phyloP scores from a whole-genome alignment of 1,140 invertebrate species.

The Samia ricini region DNA sequence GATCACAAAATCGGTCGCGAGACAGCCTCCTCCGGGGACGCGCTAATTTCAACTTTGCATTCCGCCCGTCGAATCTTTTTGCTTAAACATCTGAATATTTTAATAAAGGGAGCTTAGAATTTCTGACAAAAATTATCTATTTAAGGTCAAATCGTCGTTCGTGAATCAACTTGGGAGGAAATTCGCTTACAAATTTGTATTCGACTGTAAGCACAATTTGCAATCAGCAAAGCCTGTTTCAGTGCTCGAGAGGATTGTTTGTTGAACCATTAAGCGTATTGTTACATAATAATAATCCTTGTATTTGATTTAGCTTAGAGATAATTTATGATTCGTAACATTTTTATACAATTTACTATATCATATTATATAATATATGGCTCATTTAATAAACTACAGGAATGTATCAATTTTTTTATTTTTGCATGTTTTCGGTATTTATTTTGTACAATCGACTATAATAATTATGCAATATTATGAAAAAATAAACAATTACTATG shows the following conservation, averaged over 20 bases:
- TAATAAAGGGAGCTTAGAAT: slow-evolving; percentile 27
- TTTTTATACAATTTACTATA: background rate
- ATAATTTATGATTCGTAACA: slow-evolving; percentile 2
- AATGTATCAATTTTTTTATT: too few species aligned
- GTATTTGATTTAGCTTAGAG: slow-evolving; percentile 11
- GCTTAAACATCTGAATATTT: slow-evolving; percentile 26
- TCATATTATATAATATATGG: background rate
- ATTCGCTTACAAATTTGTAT: slow-evolving; percentile 57
- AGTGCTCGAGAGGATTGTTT: slow-evolving; percentile 36
- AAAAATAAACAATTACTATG: too few species aligned
- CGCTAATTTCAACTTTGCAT: background rate
- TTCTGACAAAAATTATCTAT: slow-evolving; percentile 33
- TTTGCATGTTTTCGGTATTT: too few species aligned
- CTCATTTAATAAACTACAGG: background rate
- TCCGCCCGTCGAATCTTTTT: slow-evolving; percentile 6
- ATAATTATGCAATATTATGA: too few species aligned
- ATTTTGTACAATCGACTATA: too few species aligned
- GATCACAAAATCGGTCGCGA: background rate
- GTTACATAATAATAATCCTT: slow-evolving; percentile 26
- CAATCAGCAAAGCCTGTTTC: slow-evolving; percentile 64
- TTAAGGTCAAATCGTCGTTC: slow-evolving; percentile 42
- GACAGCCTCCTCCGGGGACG: background rate
- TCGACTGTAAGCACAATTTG: slow-evolving; percentile 57
- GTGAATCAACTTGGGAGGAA: slow-evolving; percentile 48
- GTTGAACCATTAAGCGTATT: slow-evolving; percentile 39